Conservation (phyloP, 1,140 invertebrate species). For the Pteromalus puparum region DNA sequence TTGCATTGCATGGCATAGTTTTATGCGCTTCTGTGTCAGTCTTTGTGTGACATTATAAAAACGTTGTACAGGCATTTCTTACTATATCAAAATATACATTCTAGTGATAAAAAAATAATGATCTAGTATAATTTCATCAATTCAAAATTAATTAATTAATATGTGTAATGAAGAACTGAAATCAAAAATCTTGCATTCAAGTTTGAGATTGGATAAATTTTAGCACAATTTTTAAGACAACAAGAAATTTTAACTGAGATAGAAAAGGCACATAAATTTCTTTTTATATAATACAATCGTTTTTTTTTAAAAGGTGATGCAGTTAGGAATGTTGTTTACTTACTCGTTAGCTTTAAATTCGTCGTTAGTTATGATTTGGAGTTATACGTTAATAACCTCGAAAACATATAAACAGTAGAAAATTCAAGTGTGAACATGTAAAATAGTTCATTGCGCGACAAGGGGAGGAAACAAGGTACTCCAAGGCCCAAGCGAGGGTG, state of each 20-base stretch:
- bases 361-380: constrained; percentile 82
- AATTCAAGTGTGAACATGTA: too few species aligned
- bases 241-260: too few species aligned
- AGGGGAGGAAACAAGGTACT: too few species aligned
- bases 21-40: constrained; percentile 90
- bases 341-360: constrained; percentile 86
- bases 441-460: too few species aligned
- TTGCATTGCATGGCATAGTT: constrained; percentile 93
- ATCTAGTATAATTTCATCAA: too few species aligned
- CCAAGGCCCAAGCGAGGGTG: too few species aligned
- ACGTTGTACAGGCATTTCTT: not conserved
- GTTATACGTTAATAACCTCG: not conserved
- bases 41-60: constrained; percentile 29
- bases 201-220: not conserved
- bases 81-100: constrained; percentile 37
- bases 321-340: too few species aligned
- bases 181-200: not conserved
- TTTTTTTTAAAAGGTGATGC: too few species aligned
- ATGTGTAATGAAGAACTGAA: not conserved
- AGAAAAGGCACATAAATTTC: too few species aligned
- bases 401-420: too few species aligned
- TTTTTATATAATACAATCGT: too few species aligned
- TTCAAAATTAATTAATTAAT: too few species aligned
- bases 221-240: not conserved
- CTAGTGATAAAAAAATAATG: constrained; percentile 78